These are phyloP conservation scores for Corydoras sp. DNA, from an alignment of 2,113 vertebrate species.

Conservation along the genomic window DNA sequence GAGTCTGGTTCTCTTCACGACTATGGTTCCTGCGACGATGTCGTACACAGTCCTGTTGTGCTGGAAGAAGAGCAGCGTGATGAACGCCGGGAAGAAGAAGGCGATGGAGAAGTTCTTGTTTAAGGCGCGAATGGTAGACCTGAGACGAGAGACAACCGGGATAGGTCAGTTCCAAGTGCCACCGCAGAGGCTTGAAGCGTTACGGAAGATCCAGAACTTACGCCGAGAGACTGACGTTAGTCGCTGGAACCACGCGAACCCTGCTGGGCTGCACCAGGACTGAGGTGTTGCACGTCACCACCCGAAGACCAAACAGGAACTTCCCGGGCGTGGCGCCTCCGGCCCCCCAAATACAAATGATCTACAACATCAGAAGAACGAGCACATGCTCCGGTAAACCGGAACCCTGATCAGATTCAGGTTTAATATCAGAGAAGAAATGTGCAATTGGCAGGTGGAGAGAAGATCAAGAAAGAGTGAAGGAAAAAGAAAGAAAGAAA, in stretches of 20 bases:
- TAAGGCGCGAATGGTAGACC: slow-evolving; percentile 90
- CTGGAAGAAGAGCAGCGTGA: slow-evolving; percentile 96
- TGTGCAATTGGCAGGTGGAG: too few species aligned
- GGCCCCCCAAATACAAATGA: slow-evolving; percentile 96
- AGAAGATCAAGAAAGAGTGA: too few species aligned
- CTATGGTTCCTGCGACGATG: slow-evolving; percentile 96
- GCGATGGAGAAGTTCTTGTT: slow-evolving; percentile 99
- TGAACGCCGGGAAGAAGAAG: slow-evolving; percentile 96
- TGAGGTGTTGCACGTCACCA: slow-evolving; percentile 90
- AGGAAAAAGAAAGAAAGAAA: too few species aligned
- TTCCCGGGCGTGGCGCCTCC: slow-evolving; percentile 96
- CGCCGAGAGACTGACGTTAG: slow-evolving; percentile 92
- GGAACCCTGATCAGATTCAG: too few species aligned
- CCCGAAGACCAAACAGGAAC: slow-evolving; percentile 87
- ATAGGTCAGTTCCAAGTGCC: too few species aligned
- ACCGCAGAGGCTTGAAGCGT: neutral
- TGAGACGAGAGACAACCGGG: slow-evolving; percentile 46
- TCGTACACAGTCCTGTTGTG: slow-evolving; percentile 98
- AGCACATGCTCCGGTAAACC: neutral
- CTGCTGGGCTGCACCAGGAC: slow-evolving; percentile 88
- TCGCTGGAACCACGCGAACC: slow-evolving; percentile 88
- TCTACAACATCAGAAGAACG: slow-evolving; percentile 60
- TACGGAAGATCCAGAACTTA: slow-evolving; percentile 65
- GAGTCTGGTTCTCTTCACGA: slow-evolving; percentile 83
- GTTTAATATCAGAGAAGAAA: too few species aligned